Conservation (phyloP, 2,797 vertebrate genomes). For the Hafferia zeledoni region DNA sequence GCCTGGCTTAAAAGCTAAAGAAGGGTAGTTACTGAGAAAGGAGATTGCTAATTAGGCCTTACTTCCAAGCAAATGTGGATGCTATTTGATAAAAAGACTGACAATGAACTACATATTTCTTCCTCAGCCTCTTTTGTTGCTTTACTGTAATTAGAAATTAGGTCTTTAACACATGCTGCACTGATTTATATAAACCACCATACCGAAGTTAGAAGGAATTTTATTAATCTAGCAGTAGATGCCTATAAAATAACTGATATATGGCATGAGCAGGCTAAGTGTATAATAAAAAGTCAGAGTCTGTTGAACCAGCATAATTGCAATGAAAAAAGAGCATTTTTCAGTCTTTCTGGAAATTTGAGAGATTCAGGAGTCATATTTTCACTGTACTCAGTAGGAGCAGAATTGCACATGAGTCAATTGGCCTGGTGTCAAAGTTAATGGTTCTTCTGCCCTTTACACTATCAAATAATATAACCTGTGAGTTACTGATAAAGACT, state of each 20-base stretch:
- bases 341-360: neutral
- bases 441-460: neutral
- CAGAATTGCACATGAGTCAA: neutral
- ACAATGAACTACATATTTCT: neutral
- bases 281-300: conserved; percentile 11
- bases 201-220: conserved; percentile 20
- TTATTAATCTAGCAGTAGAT: conserved; percentile 21
- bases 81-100: neutral
- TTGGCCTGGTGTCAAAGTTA: neutral
- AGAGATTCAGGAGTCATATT: neutral
- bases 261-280: neutral
- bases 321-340: neutral
- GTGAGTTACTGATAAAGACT: neutral
- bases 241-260: conserved; percentile 33
- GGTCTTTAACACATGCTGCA: neutral
- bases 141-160: conserved; percentile 10
- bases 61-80: neutral
- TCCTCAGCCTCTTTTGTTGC: neutral
- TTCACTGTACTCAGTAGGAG: neutral
- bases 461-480: neutral
- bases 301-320: neutral
- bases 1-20: neutral
- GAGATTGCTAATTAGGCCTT: neutral
- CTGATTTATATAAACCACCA: conserved; percentile 42
- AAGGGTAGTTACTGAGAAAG: neutral